Evolutionary conservation across 1,140 invertebrate genomes (phyloP).

Genomic region (Lepidurus packardi): DNA sequence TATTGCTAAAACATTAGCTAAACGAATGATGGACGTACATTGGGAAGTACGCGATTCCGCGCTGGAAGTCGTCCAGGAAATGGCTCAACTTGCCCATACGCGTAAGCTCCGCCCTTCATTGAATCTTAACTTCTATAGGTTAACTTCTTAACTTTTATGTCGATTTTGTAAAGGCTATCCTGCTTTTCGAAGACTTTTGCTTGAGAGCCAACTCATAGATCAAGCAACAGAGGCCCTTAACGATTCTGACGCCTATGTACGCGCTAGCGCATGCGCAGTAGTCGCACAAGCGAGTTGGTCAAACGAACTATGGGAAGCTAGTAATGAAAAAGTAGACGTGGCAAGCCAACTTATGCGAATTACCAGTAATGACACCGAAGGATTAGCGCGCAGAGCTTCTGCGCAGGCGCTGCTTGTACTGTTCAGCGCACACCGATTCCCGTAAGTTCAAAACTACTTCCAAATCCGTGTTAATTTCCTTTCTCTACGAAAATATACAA

Average conservation of each 20-base stretch:
- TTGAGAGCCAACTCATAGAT: constrained; percentile 58
- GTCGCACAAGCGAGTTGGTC: constrained; percentile 59
- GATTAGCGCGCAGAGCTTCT: constrained; percentile 64
- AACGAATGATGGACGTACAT: constrained; percentile 60
- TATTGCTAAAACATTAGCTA: constrained; percentile 58
- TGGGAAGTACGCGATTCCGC: constrained; percentile 71
- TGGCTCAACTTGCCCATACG: constrained; percentile 58
- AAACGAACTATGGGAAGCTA: constrained; percentile 50
- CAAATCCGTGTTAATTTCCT: not conserved
- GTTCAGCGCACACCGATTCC: constrained; percentile 58
- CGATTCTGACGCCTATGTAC: constrained; percentile 64
- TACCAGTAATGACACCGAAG: constrained; percentile 57
- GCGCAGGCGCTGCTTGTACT: constrained; percentile 58
- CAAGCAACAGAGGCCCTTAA: constrained; percentile 57
- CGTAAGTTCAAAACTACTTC: constrained; percentile 42
- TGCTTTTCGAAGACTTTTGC: constrained; percentile 63
- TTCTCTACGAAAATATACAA: not conserved
- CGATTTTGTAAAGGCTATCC: constrained; percentile 57
- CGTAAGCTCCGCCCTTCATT: constrained; percentile 50
- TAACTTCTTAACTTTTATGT: not conserved
- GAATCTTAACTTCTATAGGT: not conserved
- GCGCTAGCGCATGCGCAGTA: constrained; percentile 61
- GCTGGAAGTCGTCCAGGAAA: constrained; percentile 59
- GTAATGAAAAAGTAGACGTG: not conserved
- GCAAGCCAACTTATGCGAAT: not conserved